Percentiles rank a stretch among this genome's conserved stretches.
Conservation (phyloP, 2,797 vertebrate species). For the Pogonophryne albipinna region DNA sequence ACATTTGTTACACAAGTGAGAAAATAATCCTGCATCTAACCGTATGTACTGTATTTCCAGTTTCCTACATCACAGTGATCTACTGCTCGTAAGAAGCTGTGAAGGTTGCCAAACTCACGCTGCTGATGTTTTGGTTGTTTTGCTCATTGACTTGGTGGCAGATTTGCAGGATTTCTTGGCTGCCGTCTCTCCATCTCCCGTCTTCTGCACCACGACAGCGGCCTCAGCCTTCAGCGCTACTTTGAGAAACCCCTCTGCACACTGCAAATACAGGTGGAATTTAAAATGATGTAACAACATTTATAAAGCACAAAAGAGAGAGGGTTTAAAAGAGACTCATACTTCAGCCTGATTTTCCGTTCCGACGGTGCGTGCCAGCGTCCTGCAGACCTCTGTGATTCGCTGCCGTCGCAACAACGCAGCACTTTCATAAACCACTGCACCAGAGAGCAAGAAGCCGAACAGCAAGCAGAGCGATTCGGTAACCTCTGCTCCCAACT, state of each 20-base stretch:
- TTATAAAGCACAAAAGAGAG: background rate
- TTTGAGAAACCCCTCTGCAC: conserved; percentile 89
- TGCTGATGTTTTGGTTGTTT: conserved; percentile 59
- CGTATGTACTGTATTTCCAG: too few relatives aligned
- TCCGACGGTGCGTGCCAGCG: conserved; percentile 87
- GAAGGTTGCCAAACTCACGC: conserved; percentile 76
- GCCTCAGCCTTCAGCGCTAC: conserved; percentile 87
- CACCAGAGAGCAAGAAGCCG: conserved; percentile 89
- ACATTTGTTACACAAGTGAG: background rate
- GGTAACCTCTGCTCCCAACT: conserved; percentile 85
- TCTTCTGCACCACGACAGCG: conserved; percentile 76
- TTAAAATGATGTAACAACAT: background rate
- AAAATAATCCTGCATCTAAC: background rate
- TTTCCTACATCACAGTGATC: background rate
- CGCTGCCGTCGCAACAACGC: conserved; percentile 83
- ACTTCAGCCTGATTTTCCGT: conserved; percentile 87
- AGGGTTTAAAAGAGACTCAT: background rate
- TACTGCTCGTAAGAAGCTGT: background rate
- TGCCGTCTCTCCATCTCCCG: conserved; percentile 82
- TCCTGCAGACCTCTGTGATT: conserved; percentile 86
- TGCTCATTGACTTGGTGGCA: conserved; percentile 67
- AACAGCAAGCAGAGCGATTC: conserved; percentile 89
- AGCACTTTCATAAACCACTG: conserved; percentile 88
- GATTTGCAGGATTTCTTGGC: conserved; percentile 87
- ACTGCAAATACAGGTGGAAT: conserved; percentile 77